These are phyloP conservation scores for Trachelus iudaicus DNA, from an alignment of 2,888 invertebrate genomes.

Conservation along the genomic window DNA sequence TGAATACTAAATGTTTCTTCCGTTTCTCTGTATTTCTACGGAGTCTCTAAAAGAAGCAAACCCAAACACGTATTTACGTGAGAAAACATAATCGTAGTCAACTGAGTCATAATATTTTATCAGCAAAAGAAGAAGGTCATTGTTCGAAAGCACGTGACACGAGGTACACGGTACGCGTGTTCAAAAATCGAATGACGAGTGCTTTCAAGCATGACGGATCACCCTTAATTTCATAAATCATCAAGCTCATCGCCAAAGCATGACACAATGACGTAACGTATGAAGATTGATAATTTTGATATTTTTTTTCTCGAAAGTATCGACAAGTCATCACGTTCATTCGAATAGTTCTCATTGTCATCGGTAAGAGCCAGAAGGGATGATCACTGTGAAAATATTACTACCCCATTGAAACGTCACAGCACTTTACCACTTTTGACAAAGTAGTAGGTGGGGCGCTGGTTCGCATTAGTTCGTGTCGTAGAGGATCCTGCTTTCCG, in stretches of 20 bases:
- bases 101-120: not conserved
- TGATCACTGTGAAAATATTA: not conserved
- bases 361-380: not conserved
- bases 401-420: not conserved
- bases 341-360: not conserved
- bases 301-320: not conserved
- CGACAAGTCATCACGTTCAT: not conserved
- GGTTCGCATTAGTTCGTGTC: not conserved
- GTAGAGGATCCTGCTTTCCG: not conserved
- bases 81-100: not conserved
- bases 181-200: not conserved
- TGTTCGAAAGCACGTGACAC: not conserved
- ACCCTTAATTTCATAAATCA: not conserved
- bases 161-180: not conserved
- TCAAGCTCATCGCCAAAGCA: not conserved
- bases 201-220: not conserved
- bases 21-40: slow-evolving; percentile 18
- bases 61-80: not conserved
- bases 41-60: not conserved
- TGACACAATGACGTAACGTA: not conserved
- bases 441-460: not conserved
- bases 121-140: not conserved
- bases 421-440: not conserved
- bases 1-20: slow-evolving; percentile 55
- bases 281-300: not conserved